Evolutionary conservation across 2,888 invertebrate genomes (phyloP), one percentile per base, ranked within the genome.

Genomic region (Neria commutata): DNA sequence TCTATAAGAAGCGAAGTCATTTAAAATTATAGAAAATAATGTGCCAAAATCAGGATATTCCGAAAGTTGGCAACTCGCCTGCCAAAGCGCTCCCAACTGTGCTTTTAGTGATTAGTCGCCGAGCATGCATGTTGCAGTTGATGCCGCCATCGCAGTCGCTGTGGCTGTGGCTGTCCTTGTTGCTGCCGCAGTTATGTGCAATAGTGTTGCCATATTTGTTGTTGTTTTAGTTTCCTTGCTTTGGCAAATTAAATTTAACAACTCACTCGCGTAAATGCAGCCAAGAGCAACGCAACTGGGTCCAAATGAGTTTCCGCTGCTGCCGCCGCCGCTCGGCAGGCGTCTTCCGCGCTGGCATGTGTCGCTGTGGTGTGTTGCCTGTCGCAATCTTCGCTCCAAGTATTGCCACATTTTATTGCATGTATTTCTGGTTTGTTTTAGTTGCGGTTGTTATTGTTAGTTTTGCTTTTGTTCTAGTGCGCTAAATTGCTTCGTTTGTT

Each of bases 301-400:
- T 37, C 37, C 14, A 5, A 37, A 37, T 14, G 37, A 14, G 37
- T 37, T 37, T 37, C 37, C 37, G 37, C 26, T 40, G 11, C 34
- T 14, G 11, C 50, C 11, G 3, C 11, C 26, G 3, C 6, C 11
- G 10, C 17, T 19, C 4, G 29, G 2, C 19, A n/a, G 8, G n/a
- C 50, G 11, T 1, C 3, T 16, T 33, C 16, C 2, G n/a, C 16
- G 8, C 4, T 53, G 71, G 70, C 72, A 69, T 70, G 67, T 72
- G 72, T 63, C 63, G 67, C 60, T 61, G 58, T 59, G 61, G n/a
- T n/a, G n/a, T n/a, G n/a, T n/a, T n/a, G n/a, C n/a, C n/a, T n/a
- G n/a, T n/a, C n/a, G n/a, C n/a, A n/a, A n/a, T n/a, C n/a, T n/a
- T n/a, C n/a, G n/a, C n/a, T n/a, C n/a, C n/a, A n/a, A n/a, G n/a